Percentiles rank a stretch among this genome's conserved stretches.
Evolutionary conservation across 37 sponge, comb jelly and placozoan genomes (phyloP).

Genomic region (Hexactinellida sp.): DNA sequence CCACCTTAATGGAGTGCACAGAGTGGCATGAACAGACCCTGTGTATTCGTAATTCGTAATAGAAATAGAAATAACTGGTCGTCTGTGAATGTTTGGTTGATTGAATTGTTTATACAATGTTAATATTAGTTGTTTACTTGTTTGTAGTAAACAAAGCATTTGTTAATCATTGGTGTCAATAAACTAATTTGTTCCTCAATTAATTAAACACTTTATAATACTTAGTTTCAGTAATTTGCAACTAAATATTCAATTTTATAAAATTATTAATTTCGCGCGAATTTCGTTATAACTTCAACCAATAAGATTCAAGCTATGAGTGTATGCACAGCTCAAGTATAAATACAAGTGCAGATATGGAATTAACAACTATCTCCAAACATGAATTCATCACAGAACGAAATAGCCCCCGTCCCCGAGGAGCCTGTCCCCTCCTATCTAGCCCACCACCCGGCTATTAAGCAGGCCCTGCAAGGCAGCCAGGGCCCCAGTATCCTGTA

Average conservation of each 20-base stretch:
- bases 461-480: not conserved
- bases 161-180: too few species aligned
- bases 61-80: too few species aligned
- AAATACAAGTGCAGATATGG: not conserved
- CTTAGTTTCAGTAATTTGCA: too few species aligned
- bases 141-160: too few species aligned
- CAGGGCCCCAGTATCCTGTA: not conserved
- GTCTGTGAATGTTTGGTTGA: too few species aligned
- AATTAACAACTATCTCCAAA: not conserved
- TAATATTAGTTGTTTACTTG: too few species aligned
- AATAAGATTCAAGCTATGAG: not conserved
- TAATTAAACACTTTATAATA: too few species aligned
- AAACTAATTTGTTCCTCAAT: too few species aligned
- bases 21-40: not conserved
- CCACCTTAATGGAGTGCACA: not conserved
- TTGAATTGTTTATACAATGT: too few species aligned
- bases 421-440: not conserved
- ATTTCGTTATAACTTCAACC: not conserved
- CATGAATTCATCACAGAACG: not conserved
- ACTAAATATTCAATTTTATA: too few species aligned
- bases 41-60: too few species aligned
- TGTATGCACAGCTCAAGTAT: not conserved
- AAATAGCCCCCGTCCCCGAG: not conserved
- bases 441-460: not conserved
- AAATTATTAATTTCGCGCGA: conserved; percentile 9